Evolutionary conservation across 2,888 invertebrate genomes (phyloP).

Genomic region (Odontocolon sp.): DNA sequence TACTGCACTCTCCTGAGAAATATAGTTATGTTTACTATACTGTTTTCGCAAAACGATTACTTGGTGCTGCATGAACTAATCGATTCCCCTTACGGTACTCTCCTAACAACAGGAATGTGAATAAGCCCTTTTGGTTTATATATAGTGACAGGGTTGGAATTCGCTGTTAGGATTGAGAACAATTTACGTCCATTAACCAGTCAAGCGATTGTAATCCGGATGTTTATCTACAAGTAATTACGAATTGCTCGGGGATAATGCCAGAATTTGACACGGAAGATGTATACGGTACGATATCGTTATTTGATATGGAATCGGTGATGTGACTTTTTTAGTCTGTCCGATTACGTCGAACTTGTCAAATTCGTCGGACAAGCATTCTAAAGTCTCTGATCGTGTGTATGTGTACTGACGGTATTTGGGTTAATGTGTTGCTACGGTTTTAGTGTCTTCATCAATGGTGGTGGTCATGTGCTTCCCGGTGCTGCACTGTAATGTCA

Average conservation of each 20-base stretch:
- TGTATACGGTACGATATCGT: not conserved
- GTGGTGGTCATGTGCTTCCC: constrained; percentile 1
- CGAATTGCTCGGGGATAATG: not conserved
- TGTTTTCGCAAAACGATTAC: constrained; percentile 32
- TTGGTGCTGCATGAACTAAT: constrained; percentile 16
- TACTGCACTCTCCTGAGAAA: not conserved
- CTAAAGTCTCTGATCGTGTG: not conserved
- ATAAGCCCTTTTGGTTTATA: not conserved
- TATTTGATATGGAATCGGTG: constrained; percentile 38
- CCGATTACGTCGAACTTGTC: constrained; percentile 38
- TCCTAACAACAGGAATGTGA: not conserved
- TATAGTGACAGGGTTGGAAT: not conserved
- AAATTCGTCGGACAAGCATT: constrained; percentile 32
- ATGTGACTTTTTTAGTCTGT: constrained; percentile 27
- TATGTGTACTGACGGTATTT: constrained; percentile 23
- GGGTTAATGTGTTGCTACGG: constrained; percentile 11
- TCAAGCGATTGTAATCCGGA: constrained; percentile 9
- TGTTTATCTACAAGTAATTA: not conserved
- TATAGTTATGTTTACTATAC: not conserved
- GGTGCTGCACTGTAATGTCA: constrained; percentile 10
- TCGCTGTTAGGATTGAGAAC: not conserved
- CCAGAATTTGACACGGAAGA: not conserved
- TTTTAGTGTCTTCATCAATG: too few relatives aligned
- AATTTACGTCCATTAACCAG: constrained; percentile 7
- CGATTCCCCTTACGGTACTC: constrained; percentile 20